Evolutionary conservation across 2,797 vertebrate genomes (phyloP), one percentile per base, ranked within the genome.

Genomic region (Lerista edwardsae): DNA sequence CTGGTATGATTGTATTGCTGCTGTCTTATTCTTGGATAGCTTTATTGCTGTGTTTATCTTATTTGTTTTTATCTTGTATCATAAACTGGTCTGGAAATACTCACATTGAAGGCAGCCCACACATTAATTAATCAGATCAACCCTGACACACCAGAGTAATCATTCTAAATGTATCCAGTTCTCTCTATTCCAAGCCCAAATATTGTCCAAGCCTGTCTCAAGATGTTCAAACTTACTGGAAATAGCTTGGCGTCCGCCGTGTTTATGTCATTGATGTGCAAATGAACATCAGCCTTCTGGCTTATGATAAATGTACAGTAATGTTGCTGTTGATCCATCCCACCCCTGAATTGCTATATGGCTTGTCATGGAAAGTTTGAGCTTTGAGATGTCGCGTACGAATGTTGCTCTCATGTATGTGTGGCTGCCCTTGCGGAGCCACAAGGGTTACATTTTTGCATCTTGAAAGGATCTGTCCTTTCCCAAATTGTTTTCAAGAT

Each of bases 361-460:
- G 0, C 77, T 7, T 77, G n/a, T 14, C 39, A 29, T 14, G 14
- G 34, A 64, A 51, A 77, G 83, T 51, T 78, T n/a, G 34, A 77
- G 1, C 82, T n/a, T 62, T 41, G 39, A 12, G 27, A 55, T 75
- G 51, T 90, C 81, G 84, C 87, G 65, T 77, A 57, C 6, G 51
- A 71, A 1, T 83, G 31, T 0, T 80, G 25, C 31, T 9, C 55
- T 80, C 27, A 41, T 71, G 44, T 84, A n/a, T 44, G 80, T 17
- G 17, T 3, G 79, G 21, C 41, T 84, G 47, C 67, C 77, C 86
- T 90, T 15, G 21, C 79, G 36, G 86, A 91, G 51, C n/a, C n/a
- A n/a, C n/a, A n/a, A n/a, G n/a, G n/a, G n/a, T n/a, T n/a, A n/a
- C 10, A 11, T 61, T 25, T 59, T 59, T 59, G 21, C 23, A 21